Evolutionary conservation across 1,140 invertebrate species (phyloP).

Genomic region (Drosophila biarmipes): DNA sequence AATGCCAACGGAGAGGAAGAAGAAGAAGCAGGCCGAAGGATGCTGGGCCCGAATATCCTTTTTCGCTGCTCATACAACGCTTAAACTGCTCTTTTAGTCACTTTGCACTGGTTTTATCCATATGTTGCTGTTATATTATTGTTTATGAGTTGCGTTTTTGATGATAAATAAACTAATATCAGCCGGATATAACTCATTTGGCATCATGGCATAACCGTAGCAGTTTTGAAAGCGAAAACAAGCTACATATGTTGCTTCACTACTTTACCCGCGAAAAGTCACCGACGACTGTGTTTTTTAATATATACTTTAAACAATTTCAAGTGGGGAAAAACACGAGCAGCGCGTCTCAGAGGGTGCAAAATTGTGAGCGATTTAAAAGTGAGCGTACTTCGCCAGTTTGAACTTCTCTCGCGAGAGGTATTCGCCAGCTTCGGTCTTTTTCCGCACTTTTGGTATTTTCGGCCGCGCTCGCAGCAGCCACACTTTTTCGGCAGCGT

Average conservation of each 20-base stretch:
- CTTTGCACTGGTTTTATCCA: not conserved
- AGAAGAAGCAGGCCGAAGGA: slow-evolving; percentile 51
- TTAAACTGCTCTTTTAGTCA: not conserved
- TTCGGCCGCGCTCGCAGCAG: no score
- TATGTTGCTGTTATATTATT: not conserved
- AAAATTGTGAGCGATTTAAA: not conserved
- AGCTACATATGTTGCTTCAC: not conserved
- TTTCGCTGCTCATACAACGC: slow-evolving; percentile 18
- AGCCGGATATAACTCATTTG: not conserved
- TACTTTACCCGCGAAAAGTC: not conserved
- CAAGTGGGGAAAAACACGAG: not conserved
- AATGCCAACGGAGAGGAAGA: slow-evolving; percentile 45
- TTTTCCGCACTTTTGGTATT: no score
- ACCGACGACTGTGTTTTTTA: not conserved
- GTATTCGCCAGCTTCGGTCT: no score
- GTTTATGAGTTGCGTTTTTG: not conserved
- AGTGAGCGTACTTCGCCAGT: not conserved
- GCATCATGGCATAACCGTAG: not conserved
- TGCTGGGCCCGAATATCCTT: slow-evolving; percentile 44
- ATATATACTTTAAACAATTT: not conserved
- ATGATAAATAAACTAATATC: not conserved
- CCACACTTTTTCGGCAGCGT: no score
- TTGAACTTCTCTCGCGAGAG: not conserved
- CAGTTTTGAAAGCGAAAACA: not conserved
- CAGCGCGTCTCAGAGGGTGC: slow-evolving; percentile 1